Evolutionary conservation across 2,888 invertebrate species (phyloP), one percentile per base, ranked within the genome.

Genomic region (Neelides folsomi): DNA sequence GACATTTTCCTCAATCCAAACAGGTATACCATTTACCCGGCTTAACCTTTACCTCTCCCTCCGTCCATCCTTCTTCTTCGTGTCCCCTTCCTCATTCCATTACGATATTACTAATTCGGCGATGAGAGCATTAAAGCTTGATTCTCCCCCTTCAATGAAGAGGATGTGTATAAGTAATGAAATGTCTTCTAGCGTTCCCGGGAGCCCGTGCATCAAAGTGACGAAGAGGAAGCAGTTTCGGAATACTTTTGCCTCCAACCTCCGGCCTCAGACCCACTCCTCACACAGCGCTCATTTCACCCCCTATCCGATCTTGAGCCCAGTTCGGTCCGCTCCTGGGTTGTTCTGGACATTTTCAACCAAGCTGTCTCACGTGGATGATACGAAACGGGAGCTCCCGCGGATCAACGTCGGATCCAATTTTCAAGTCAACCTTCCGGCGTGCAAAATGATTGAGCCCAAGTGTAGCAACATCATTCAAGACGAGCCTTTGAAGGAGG

Each of bases 271-370:
- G 39, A 46, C 49, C 20, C 40, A 15, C 35, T 44, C 51, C 34
- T 34, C 37, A 16, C 68, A 71, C 9, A 74, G 76, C 20, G 75
- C 79, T 10, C 78, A 79, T 55, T 97, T 86, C 71, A 95, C 94
- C 0, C 94, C 97, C 12, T 86, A 89, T 27, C 97, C 97, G 0
- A 86, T 97, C 67, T 74, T 97, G 50, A 88, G 90, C 68, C 97
- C 97, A 0, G 83, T 88, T 54, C 77, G 97, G 58, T 80, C 82
- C 59, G 92, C 92, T 1, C 78, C 86, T 0, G 95, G 95, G 0
- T 75, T 95, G 2, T 90, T 83, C 67, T 78, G 79, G 69, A 70
- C 69, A 38, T 67, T 58, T 41, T 56, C 60, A 19, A 41, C 52
- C 8, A 53, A 54, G 42, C 54, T 60, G 20, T 49, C 53, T 43